A percentile compares a stretch with the other conserved stretches of the same genome.
Evolutionary conservation across 2,113 vertebrate genomes (phyloP).

Genomic region (Poecilia latipinna): DNA sequence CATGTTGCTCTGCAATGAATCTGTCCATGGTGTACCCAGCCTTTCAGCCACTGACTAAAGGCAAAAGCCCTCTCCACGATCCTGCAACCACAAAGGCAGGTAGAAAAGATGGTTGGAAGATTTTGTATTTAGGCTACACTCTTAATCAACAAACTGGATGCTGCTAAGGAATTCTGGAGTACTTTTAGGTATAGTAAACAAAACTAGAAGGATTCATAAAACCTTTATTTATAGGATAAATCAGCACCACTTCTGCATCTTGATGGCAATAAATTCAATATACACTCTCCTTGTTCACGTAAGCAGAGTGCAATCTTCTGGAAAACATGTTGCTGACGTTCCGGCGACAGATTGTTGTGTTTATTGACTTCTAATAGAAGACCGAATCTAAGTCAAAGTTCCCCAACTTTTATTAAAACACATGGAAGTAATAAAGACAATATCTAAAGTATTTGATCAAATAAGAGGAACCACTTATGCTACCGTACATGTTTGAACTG

Average conservation of each 20-base stretch:
- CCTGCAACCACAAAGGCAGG: background rate
- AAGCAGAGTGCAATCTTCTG: background rate
- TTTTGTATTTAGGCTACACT: background rate
- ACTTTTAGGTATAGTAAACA: background rate
- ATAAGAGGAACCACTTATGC: background rate
- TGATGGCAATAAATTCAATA: background rate
- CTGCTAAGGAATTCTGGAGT: background rate
- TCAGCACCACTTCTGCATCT: background rate
- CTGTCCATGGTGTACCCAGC: background rate
- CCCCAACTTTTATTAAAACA: background rate
- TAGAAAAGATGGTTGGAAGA: background rate
- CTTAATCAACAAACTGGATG: background rate
- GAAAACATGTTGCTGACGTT: background rate
- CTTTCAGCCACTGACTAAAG: background rate
- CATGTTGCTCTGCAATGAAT: background rate
- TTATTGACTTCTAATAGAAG: too few species aligned
- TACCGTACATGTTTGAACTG: background rate
- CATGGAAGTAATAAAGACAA: background rate
- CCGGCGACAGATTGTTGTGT: background rate
- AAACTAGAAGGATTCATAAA: background rate
- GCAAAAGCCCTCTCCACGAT: background rate
- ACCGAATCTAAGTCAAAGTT: background rate
- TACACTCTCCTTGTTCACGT: background rate
- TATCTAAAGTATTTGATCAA: background rate
- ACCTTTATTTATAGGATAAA: background rate